Evolutionary conservation across 2,113 vertebrate genomes (phyloP), one percentile per base, ranked within the genome.

Genomic region (Corapipo altera): DNA sequence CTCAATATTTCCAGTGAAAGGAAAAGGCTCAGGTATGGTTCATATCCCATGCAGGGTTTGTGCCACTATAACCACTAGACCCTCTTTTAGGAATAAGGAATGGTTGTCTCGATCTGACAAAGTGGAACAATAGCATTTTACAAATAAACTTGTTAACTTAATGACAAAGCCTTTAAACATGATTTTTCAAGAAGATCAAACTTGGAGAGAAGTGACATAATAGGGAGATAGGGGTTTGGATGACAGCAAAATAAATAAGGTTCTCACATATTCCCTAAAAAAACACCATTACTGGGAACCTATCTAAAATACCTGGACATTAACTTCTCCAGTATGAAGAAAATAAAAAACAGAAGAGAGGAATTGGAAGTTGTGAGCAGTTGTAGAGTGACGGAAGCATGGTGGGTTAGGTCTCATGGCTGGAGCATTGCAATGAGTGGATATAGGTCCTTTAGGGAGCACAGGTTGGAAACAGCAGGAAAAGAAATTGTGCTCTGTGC

Each of bases 11-110:
- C 17, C 22, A 48, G 35, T n/a, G 33, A 75, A 82, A n/a, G 19
- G 8, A 5, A 49, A 86, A 84, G 24, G 51, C 22, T 91, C 24
- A 49, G 11, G 10, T 44, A 51, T 28, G 55, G 26, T 16, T 85
- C 4, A 2, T 51, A 55, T 32, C 26, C 6, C 14, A 33, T 6
- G 3, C 22, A 46, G 16, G 5, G 8, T 39, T 62, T 87, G 49
- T 9, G 4, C 0, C 0, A 19, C 51, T 52, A 5, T 52, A 58
- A 70, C 9, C 15, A 49, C 61, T n/a, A 24, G 32, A 58, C 4
- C 2, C 6, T 37, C 21, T 35, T 48, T 72, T 24, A 51, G 30
- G 20, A 92, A 15, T 24, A 80, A 73, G 26, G 19, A 76, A n/a
- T 0, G 0, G 8, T 35, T 84, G 18, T 35, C n/a, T 89, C 21